Conservation (phyloP, 2,113 vertebrate species). For the Phyllostomus hastatus region DNA sequence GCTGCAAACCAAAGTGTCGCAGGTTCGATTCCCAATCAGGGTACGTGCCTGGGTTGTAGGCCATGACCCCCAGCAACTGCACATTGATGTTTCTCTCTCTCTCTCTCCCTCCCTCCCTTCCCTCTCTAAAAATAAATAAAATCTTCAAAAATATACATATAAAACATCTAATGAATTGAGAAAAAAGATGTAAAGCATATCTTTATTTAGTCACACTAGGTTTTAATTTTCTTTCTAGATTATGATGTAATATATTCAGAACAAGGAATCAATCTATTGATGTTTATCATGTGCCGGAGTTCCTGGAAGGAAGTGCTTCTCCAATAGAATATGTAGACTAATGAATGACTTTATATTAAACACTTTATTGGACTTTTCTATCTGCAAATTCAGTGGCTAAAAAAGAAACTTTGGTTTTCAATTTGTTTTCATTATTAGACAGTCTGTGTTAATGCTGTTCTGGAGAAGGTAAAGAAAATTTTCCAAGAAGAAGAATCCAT, state of each 20-base stretch:
- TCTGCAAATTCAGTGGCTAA: not conserved
- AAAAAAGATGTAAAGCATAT: not conserved
- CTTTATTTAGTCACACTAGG: not conserved
- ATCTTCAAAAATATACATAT: not conserved
- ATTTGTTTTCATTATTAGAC: conserved; percentile 25
- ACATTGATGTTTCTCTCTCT: no score
- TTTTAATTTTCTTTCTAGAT: conserved; percentile 5
- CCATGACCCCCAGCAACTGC: no score
- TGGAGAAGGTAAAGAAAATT: conserved; percentile 67
- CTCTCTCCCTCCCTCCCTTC: no score
- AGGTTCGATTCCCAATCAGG: no score
- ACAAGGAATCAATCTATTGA: not conserved
- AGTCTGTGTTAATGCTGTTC: conserved; percentile 46
- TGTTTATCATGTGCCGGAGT: not conserved
- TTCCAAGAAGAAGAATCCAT: conserved; percentile 67
- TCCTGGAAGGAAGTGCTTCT: not conserved
- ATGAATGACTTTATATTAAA: conserved; percentile 11
- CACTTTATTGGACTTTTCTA: not conserved
- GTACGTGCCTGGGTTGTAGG: no score
- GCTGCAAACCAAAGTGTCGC: no score
- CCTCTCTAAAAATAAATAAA: no score
- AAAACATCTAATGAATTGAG: not conserved
- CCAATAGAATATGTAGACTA: conserved; percentile 5
- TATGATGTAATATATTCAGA: not conserved
- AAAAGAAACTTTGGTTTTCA: conserved; percentile 22